Percentiles rank a stretch among this genome's conserved stretches.
Evolutionary conservation across 2,888 invertebrate genomes (phyloP).

Genomic region (Meloe dianella): DNA sequence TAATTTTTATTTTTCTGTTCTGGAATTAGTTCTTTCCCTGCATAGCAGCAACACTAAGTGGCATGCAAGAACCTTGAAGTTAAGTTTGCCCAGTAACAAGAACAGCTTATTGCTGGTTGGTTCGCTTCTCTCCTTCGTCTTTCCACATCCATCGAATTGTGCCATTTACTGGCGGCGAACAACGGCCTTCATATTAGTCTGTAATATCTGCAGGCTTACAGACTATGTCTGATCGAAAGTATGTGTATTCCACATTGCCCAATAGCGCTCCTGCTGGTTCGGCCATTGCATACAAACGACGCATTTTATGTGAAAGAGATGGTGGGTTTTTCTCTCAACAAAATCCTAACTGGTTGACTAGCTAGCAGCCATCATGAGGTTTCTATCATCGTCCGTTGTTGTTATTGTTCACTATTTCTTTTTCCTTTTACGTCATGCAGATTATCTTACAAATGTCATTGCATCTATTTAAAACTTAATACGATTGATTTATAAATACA

Average conservation of each 20-base stretch:
- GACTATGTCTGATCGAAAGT: constrained; percentile 48
- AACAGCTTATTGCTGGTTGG: constrained; percentile 13
- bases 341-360: constrained; percentile 2
- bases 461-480: not conserved
- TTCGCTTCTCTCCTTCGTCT: constrained; percentile 13
- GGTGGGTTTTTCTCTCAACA: constrained; percentile 22
- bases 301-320: constrained; percentile 38
- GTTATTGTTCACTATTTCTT: not conserved
- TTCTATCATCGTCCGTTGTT: constrained; percentile 5
- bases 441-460: not conserved
- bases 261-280: constrained; percentile 43
- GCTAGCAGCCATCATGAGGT: constrained; percentile 7
- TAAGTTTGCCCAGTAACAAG: constrained; percentile 21
- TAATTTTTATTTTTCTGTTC: not conserved
- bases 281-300: constrained; percentile 50
- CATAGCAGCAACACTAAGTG: not conserved
- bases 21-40: not conserved
- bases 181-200: constrained; percentile 38
- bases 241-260: constrained; percentile 43
- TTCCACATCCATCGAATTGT: constrained; percentile 18
- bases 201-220: constrained; percentile 43
- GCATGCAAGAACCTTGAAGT: constrained; percentile 6
- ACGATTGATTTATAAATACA: not conserved
- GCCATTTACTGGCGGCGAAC: constrained; percentile 31
- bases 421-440: not conserved